Percentiles rank a stretch among this genome's conserved stretches.
Conservation (phyloP, 2,888 invertebrate genomes). For the Drosophila vallismaia region DNA sequence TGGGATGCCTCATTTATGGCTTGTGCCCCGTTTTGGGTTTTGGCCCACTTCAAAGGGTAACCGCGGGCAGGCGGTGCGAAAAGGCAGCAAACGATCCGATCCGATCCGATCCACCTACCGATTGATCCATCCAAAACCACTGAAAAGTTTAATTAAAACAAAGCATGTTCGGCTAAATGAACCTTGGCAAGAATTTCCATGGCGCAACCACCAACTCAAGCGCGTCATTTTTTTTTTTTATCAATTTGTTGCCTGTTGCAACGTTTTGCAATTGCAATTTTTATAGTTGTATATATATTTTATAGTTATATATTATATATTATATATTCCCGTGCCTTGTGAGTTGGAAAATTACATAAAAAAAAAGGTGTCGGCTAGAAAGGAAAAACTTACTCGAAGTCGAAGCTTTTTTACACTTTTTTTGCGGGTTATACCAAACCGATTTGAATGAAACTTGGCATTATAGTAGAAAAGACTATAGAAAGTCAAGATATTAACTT, state of each 20-base stretch:
- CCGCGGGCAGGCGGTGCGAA: slow-evolving; percentile 12
- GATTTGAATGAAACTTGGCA: no score
- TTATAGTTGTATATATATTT: neutral
- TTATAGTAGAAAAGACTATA: no score
- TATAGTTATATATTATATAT: neutral
- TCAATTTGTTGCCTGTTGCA: slow-evolving; percentile 34
- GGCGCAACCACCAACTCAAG: slow-evolving; percentile 35
- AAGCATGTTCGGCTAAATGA: slow-evolving; percentile 42
- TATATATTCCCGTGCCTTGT: slow-evolving; percentile 53
- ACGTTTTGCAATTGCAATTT: neutral
- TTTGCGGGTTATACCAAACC: no score
- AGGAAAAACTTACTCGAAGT: neutral
- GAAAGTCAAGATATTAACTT: no score
- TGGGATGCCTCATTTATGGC: slow-evolving; percentile 37
- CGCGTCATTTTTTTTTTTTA: slow-evolving; percentile 43
- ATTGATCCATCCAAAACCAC: neutral
- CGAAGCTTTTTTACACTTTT: no score
- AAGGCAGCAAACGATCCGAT: no score
- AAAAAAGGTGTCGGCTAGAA: neutral
- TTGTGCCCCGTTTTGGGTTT: slow-evolving; percentile 5
- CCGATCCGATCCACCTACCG: no score
- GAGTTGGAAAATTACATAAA: slow-evolving; percentile 48
- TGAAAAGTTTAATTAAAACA: slow-evolving; percentile 44
- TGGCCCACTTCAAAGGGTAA: slow-evolving; percentile 28
- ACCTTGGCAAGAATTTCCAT: slow-evolving; percentile 65